These are phyloP conservation scores for Emydura subglobosa DNA, from an alignment of 2,113 vertebrate genomes.

Conservation along the genomic window DNA sequence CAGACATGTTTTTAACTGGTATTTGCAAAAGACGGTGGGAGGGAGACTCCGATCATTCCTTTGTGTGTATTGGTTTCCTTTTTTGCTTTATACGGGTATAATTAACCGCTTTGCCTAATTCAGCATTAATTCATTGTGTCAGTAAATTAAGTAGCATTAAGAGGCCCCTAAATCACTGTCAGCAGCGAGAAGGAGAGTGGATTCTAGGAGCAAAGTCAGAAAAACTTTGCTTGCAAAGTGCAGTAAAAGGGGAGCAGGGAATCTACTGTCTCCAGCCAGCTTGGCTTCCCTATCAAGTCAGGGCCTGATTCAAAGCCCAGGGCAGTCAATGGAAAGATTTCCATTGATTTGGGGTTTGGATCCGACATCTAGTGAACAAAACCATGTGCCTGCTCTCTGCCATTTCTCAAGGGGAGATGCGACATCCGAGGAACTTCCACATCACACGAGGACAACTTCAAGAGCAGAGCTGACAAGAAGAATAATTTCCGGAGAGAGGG, in stretches of 20 bases:
- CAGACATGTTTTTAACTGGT: not conserved
- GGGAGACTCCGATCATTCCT: too few species aligned
- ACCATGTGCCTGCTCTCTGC: not conserved
- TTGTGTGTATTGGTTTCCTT: not conserved
- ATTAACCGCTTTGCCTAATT: slow-evolving; percentile 42
- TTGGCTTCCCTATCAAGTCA: not conserved
- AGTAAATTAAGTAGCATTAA: slow-evolving; percentile 69
- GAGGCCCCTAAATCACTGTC: slow-evolving; percentile 56
- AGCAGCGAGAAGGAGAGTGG: slow-evolving; percentile 20
- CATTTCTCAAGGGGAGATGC: not conserved
- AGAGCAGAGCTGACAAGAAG: not conserved
- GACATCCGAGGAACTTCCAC: slow-evolving; percentile 62
- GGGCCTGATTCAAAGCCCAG: not conserved
- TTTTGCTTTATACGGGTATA: slow-evolving; percentile 20
- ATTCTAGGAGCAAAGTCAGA: slow-evolving; percentile 27
- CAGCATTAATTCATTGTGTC: slow-evolving; percentile 59
- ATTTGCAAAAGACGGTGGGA: not conserved
- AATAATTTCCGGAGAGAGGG: not conserved
- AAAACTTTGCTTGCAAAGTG: not conserved
- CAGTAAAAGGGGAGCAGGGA: not conserved
- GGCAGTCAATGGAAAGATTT: not conserved
- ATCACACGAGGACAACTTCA: slow-evolving; percentile 29
- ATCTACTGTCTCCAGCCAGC: not conserved
- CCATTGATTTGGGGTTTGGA: not conserved
- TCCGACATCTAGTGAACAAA: not conserved